A percentile compares a stretch with the other conserved stretches of the same genome.
Evolutionary conservation across 2,113 vertebrate genomes (phyloP).

Genomic region (Sphaerodactylus townsendi): DNA sequence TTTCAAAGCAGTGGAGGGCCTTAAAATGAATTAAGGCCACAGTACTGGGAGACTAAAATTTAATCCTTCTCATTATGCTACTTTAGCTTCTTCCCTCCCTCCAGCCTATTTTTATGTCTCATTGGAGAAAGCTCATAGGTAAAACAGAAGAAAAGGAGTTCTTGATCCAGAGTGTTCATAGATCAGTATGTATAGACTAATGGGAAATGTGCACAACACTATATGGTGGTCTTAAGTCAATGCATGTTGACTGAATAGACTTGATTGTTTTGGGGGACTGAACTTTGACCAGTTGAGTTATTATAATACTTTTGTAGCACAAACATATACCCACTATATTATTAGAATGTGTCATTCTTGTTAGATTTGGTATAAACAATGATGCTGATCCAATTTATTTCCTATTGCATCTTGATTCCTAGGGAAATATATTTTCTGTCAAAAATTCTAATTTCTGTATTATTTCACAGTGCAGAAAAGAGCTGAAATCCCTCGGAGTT

Average conservation of each 20-base stretch:
- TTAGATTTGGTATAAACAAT: neutral
- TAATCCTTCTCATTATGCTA: too few species aligned
- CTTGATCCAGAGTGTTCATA: too few species aligned
- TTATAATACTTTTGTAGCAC: slow-evolving; percentile 10
- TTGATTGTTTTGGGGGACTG: neutral
- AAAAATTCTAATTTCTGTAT: slow-evolving; percentile 1
- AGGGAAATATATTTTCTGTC: slow-evolving; percentile 23
- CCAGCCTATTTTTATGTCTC: too few species aligned
- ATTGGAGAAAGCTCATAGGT: too few species aligned
- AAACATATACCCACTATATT: neutral
- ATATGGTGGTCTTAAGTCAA: too few species aligned
- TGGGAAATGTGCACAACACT: too few species aligned
- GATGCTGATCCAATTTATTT: slow-evolving; percentile 16
- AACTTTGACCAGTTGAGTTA: neutral
- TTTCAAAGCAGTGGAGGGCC: too few species aligned
- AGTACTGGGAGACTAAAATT: too few species aligned
- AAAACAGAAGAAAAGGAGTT: too few species aligned
- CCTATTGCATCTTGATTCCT: slow-evolving; percentile 30
- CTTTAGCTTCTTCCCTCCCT: too few species aligned
- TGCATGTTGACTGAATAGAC: neutral
- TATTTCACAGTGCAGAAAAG: slow-evolving; percentile 17
- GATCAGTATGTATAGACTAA: too few species aligned
- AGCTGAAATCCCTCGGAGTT: neutral
- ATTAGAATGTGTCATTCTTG: neutral
- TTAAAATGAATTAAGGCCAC: too few species aligned